phyloP scores from a whole-genome alignment of 2,888 invertebrate genomes.

The Limnephilus marmoratus region DNA sequence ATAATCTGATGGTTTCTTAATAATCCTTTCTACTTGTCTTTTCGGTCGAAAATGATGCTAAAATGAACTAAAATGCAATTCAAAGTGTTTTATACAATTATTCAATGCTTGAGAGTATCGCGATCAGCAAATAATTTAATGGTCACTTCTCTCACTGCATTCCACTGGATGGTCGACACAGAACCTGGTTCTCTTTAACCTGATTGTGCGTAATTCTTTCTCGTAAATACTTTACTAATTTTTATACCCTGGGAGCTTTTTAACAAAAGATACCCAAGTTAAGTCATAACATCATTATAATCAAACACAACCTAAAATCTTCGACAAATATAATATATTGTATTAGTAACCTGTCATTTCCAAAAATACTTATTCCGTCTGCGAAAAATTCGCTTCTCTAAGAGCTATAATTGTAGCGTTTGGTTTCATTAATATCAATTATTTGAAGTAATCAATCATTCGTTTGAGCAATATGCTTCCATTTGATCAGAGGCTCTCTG shows the following conservation, averaged over 20 bases:
- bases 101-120: no score
- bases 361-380: not conserved
- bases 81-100: no score
- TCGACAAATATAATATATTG: not conserved
- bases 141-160: not conserved
- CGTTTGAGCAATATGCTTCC: not conserved
- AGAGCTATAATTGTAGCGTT: not conserved
- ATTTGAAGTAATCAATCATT: conserved; percentile 23
- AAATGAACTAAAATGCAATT: no score
- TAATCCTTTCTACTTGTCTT: no score
- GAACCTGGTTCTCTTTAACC: not conserved
- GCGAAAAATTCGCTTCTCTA: not conserved
- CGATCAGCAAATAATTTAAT: not conserved
- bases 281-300: not conserved
- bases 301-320: not conserved
- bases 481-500: not conserved
- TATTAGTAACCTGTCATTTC: not conserved
- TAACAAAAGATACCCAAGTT: not conserved
- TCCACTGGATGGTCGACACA: not conserved
- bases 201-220: not conserved
- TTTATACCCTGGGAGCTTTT: no score
- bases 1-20: no score
- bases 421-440: not conserved
- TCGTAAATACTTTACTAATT: not conserved
- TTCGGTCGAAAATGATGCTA: no score